phyloP scores from a whole-genome alignment of 1,140 invertebrate species.

The Pogonomyrmex barbatus region DNA sequence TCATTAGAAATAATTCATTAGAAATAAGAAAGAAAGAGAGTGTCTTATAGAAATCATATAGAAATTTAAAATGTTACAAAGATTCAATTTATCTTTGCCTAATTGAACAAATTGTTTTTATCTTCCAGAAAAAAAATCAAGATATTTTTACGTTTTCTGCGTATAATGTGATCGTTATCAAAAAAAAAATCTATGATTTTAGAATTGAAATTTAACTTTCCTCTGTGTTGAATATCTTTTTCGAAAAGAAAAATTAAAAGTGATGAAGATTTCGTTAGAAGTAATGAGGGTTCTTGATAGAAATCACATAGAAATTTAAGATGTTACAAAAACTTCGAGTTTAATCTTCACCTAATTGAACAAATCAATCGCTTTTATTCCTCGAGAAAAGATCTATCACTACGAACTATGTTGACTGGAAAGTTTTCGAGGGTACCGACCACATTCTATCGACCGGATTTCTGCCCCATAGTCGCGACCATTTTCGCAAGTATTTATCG shows the following conservation, averaged over 20 bases:
- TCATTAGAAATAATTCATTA: no score
- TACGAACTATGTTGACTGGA: constrained; percentile 33
- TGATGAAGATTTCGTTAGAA: not conserved
- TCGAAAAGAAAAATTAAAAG: not conserved
- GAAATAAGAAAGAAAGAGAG: no score
- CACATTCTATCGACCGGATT: constrained; percentile 57
- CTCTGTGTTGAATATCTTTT: not conserved
- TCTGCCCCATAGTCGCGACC: constrained; percentile 34
- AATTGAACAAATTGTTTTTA: no score
- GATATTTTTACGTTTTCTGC: not conserved
- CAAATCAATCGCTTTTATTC: not conserved
- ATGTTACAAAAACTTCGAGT: not conserved
- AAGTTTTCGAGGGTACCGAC: constrained; percentile 55
- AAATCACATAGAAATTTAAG: not conserved
- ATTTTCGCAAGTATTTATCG: constrained; percentile 73
- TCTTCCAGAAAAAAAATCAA: not conserved
- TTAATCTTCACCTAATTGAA: not conserved
- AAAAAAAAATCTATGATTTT: not conserved
- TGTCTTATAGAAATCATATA: no score
- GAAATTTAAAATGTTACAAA: no score
- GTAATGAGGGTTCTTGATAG: not conserved
- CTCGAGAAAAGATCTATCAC: not conserved
- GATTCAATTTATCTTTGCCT: no score
- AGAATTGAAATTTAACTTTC: not conserved
- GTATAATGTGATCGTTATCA: constrained; percentile 2